Evolutionary conservation across 1,140 invertebrate genomes (phyloP).

Genomic region (Halotydeus destructor): DNA sequence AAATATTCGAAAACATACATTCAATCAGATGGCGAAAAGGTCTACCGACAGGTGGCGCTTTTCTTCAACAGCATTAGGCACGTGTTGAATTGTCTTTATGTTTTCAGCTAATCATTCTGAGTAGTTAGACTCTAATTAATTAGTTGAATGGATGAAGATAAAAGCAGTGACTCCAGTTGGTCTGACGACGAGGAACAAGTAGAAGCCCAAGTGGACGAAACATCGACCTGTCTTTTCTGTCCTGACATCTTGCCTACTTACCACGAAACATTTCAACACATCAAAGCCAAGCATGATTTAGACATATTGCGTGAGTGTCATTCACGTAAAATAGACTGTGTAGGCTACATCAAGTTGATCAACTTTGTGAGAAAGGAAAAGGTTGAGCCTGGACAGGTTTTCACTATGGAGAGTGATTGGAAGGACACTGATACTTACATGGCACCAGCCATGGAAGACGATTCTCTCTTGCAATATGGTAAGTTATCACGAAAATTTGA

Average conservation of each 20-base stretch:
- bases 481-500: constrained; percentile 21
- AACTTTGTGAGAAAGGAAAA: constrained; percentile 55
- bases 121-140: not conserved
- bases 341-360: constrained; percentile 65
- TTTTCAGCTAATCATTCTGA: too few relatives aligned
- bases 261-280: constrained; percentile 28
- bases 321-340: constrained; percentile 52
- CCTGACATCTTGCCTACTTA: constrained; percentile 23
- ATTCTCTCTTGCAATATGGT: constrained; percentile 66
- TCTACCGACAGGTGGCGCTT: too few relatives aligned
- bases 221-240: constrained; percentile 50
- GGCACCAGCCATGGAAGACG: constrained; percentile 47
- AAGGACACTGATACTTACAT: constrained; percentile 42
- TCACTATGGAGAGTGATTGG: constrained; percentile 13
- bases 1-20: too few relatives aligned
- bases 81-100: too few relatives aligned
- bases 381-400: constrained; percentile 28
- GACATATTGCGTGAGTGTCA: constrained; percentile 40
- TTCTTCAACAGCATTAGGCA: too few relatives aligned
- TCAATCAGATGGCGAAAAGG: too few relatives aligned
- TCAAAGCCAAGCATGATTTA: constrained; percentile 38
- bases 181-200: constrained; percentile 58
- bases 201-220: constrained; percentile 44
- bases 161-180: constrained; percentile 13
- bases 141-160: not conserved